Percentiles rank a stretch among this genome's conserved stretches.
Evolutionary conservation across 2,113 vertebrate genomes (phyloP).

Genomic region (Nothoprocta perdicaria): DNA sequence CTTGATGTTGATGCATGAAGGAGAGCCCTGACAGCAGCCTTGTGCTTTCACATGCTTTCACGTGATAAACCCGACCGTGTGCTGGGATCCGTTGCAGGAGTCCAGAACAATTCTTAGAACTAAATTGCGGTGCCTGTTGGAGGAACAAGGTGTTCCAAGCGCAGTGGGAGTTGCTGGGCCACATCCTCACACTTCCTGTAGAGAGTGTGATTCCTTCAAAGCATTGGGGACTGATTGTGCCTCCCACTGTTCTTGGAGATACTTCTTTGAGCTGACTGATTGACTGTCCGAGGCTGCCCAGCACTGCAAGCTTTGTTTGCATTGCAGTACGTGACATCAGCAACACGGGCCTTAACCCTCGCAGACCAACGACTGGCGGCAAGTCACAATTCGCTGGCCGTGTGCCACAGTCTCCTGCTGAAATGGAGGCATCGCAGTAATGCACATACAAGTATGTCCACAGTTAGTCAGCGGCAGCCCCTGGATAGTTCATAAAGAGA

Average conservation of each 20-base stretch:
- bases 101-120: constrained; percentile 32
- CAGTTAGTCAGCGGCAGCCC: background rate
- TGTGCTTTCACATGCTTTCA: background rate
- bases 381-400: background rate
- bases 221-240: fast-evolving
- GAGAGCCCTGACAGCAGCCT: background rate
- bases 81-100: background rate
- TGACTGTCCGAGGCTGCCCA: background rate
- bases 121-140: background rate
- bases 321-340: fast-evolving
- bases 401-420: fast-evolving
- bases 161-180: background rate
- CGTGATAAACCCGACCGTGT: fast-evolving
- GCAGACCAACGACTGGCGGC: fast-evolving
- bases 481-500: background rate
- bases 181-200: fast-evolving
- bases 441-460: fast-evolving
- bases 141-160: constrained; percentile 27
- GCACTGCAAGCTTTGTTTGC: background rate
- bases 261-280: background rate
- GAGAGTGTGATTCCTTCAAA: background rate
- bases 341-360: fast-evolving
- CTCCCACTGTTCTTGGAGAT: background rate
- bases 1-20: background rate
- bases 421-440: fast-evolving